Evolutionary conservation across 2,113 vertebrate genomes (phyloP).

Genomic region (Periophthalmus modestus): DNA sequence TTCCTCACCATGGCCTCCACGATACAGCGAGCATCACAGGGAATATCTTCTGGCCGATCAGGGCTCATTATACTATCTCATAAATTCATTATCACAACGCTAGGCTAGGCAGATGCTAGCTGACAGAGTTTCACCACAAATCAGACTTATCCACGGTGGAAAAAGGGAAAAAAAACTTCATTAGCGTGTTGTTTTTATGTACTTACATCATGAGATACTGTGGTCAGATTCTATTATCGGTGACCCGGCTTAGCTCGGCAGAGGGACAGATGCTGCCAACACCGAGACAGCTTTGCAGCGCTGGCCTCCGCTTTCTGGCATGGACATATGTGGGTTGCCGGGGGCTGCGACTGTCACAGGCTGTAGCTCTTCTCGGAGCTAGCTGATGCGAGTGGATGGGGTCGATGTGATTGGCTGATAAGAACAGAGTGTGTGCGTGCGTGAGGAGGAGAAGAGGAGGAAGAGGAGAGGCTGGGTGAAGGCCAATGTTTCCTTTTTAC

Average conservation of each 20-base stretch:
- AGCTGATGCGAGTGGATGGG: slow-evolving; percentile 70
- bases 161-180: slow-evolving; percentile 43
- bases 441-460: not conserved
- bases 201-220: slow-evolving; percentile 57
- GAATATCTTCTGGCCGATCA: slow-evolving; percentile 40
- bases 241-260: slow-evolving; percentile 50
- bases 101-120: slow-evolving; percentile 43
- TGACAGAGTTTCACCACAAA: slow-evolving; percentile 40
- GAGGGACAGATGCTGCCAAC: slow-evolving; percentile 71
- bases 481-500: slow-evolving; percentile 31
- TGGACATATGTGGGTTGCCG: slow-evolving; percentile 77
- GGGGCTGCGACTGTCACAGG: slow-evolving; percentile 76
- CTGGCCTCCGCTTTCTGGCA: slow-evolving; percentile 69
- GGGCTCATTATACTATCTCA: slow-evolving; percentile 49
- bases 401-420: slow-evolving; percentile 71
- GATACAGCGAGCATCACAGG: slow-evolving; percentile 23
- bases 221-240: slow-evolving; percentile 69
- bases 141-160: slow-evolving; percentile 16
- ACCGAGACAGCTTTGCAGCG: slow-evolving; percentile 67
- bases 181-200: slow-evolving; percentile 49
- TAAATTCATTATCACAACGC: slow-evolving; percentile 54
- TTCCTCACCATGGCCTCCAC: slow-evolving; percentile 17
- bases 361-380: slow-evolving; percentile 65
- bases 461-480: slow-evolving; percentile 5
- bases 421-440: slow-evolving; percentile 42